Conservation (phyloP, 2,888 invertebrate genomes). For the Cantharis lateralis region DNA sequence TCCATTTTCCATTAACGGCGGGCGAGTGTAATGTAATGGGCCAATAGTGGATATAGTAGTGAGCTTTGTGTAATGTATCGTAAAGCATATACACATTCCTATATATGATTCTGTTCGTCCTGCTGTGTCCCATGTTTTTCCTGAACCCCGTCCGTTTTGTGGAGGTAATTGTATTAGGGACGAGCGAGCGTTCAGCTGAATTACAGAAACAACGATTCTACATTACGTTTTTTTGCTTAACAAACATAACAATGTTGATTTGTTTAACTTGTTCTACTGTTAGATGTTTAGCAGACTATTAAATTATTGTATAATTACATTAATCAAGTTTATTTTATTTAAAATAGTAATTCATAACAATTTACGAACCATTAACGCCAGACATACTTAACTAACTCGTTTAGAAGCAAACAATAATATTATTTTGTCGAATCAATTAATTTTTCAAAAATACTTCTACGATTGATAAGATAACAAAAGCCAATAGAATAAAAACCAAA, state of each 20-base stretch:
- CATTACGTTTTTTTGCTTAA: constrained; percentile 33
- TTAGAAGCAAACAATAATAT: background rate
- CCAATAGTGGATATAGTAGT: background rate
- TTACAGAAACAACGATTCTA: constrained; percentile 36
- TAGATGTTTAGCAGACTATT: constrained; percentile 32
- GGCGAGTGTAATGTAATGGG: background rate
- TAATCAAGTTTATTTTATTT: constrained; percentile 29
- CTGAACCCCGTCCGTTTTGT: constrained; percentile 11
- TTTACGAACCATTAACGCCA: constrained; percentile 2
- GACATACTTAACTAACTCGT: background rate
- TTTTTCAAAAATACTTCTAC: constrained; percentile 3
- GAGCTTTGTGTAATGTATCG: constrained; percentile 17
- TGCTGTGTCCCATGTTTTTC: constrained; percentile 16
- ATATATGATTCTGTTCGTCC: constrained; percentile 20
- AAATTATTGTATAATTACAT: constrained; percentile 33
- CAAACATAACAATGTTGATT: constrained; percentile 31
- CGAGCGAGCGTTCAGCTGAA: constrained; percentile 32
- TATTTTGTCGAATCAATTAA: background rate
- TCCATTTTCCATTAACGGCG: constrained; percentile 15
- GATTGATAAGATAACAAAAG: constrained; percentile 15
- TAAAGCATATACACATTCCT: constrained; percentile 11
- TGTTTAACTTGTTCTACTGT: constrained; percentile 28
- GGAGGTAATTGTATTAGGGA: constrained; percentile 36
- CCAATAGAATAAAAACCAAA: constrained; percentile 6
- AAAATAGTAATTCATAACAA: background rate